Evolutionary conservation across 2,113 vertebrate genomes (phyloP).

Genomic region (Hyperopisus bebe): DNA sequence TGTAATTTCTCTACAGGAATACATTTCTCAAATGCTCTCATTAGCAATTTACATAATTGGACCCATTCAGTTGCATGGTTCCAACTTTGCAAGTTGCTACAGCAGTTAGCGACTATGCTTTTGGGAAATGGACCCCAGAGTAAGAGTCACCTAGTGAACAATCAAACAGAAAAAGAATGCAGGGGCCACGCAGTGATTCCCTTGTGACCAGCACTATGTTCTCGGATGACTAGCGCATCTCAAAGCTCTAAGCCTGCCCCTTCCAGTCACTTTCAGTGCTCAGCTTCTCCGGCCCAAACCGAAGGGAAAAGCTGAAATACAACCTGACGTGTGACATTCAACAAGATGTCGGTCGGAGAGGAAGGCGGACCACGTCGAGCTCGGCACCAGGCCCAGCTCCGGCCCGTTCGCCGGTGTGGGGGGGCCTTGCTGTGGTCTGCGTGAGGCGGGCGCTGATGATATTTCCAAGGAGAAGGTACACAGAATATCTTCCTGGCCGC

Average conservation of each 20-base stretch:
- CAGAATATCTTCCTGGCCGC: not conserved
- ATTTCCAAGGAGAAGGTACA: conserved; percentile 9
- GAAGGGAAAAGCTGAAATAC: not conserved
- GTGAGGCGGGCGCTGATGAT: not conserved
- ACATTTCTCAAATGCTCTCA: not conserved
- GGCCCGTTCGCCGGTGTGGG: not conserved
- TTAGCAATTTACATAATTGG: not conserved
- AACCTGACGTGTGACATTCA: not conserved
- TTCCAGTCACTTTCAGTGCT: not conserved
- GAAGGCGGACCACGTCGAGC: not conserved
- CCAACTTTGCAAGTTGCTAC: not conserved
- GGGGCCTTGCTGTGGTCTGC: not conserved
- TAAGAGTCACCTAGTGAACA: not conserved
- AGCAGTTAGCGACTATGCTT: not conserved
- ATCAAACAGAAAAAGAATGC: not conserved
- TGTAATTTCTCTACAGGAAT: not conserved
- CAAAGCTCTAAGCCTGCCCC: not conserved
- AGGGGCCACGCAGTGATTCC: not conserved
- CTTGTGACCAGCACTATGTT: not conserved
- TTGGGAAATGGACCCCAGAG: not conserved
- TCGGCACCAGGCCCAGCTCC: not conserved
- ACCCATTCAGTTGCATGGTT: not conserved
- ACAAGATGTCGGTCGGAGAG: not conserved
- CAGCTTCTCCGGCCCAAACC: not conserved
- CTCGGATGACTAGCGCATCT: not conserved